Evolutionary conservation across 2,113 vertebrate genomes (phyloP).

Genomic region (Zingel zingel): DNA sequence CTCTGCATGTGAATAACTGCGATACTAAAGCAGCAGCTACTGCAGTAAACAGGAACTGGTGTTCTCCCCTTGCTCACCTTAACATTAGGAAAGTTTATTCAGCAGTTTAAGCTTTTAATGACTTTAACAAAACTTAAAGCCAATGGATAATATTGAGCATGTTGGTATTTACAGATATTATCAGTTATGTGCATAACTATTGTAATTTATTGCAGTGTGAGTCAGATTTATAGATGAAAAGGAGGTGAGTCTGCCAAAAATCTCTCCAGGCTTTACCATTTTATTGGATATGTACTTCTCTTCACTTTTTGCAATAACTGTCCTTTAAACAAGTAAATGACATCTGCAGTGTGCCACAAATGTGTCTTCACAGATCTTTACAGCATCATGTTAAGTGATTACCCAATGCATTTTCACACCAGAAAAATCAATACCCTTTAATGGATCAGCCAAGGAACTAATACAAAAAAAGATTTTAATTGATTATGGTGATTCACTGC

Average conservation of each 20-base stretch:
- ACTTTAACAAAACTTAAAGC: slow-evolving; percentile 13
- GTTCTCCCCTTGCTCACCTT: background rate
- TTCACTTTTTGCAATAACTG: slow-evolving; percentile 52
- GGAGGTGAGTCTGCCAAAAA: slow-evolving; percentile 30
- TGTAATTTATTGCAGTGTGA: slow-evolving; percentile 38
- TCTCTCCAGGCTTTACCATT: slow-evolving; percentile 22
- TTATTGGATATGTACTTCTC: slow-evolving; percentile 47
- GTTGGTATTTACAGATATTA: slow-evolving; percentile 27
- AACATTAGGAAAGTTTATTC: background rate
- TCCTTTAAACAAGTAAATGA: slow-evolving; percentile 50
- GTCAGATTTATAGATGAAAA: slow-evolving; percentile 57
- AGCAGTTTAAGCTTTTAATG: background rate
- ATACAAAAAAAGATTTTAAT: slow-evolving; percentile 66
- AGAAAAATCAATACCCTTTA: slow-evolving; percentile 62
- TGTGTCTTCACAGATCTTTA: slow-evolving; percentile 57
- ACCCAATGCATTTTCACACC: slow-evolving; percentile 53
- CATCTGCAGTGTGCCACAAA: slow-evolving; percentile 41
- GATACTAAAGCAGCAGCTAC: background rate
- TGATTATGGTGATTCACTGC: slow-evolving; percentile 65
- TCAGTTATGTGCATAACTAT: slow-evolving; percentile 4
- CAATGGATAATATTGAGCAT: slow-evolving; percentile 14
- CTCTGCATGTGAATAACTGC: slow-evolving; percentile 12
- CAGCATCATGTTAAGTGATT: slow-evolving; percentile 66
- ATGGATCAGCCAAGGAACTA: slow-evolving; percentile 64
- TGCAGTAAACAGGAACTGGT: background rate